Percentiles rank a stretch among this genome's conserved stretches.
These are phyloP conservation scores for Torymus texanus DNA, from an alignment of 2,888 invertebrate genomes.

Conservation along the genomic window DNA sequence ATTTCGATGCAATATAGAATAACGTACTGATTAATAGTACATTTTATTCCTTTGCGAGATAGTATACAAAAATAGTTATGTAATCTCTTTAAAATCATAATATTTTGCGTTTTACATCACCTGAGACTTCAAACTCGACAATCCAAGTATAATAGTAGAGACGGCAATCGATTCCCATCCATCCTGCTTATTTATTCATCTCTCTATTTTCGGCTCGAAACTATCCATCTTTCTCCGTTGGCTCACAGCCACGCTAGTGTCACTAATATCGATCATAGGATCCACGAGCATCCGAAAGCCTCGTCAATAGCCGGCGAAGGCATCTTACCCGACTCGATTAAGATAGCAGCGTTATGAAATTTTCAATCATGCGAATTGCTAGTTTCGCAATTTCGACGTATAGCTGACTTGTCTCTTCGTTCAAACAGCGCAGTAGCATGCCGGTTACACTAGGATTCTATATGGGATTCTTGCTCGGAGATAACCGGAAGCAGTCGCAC, in stretches of 20 bases:
- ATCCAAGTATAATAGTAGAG: no score
- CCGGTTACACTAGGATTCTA: no score
- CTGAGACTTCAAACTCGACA: no score
- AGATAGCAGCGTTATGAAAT: conserved; percentile 17
- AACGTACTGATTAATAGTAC: no score
- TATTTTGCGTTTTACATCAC: no score
- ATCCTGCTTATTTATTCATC: conserved; percentile 13
- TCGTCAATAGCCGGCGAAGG: not conserved
- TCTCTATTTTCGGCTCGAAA: conserved; percentile 17
- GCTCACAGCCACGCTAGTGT: not conserved
- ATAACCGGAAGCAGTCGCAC: conserved; percentile 18
- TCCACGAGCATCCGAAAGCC: not conserved
- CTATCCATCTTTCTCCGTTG: not conserved
- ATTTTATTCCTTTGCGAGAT: no score
- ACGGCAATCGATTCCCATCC: not conserved
- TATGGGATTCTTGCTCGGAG: not conserved
- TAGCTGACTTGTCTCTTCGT: no score
- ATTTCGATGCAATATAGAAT: no score
- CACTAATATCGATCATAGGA: conserved; percentile 19
- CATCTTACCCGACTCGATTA: conserved; percentile 4
- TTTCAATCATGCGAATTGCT: conserved; percentile 41
- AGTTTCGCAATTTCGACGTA: conserved; percentile 12
- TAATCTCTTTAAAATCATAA: no score
- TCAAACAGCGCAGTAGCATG: no score
- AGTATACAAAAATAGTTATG: no score